Evolutionary conservation across 2,888 invertebrate species (phyloP).

Genomic region (Empis stercorea): DNA sequence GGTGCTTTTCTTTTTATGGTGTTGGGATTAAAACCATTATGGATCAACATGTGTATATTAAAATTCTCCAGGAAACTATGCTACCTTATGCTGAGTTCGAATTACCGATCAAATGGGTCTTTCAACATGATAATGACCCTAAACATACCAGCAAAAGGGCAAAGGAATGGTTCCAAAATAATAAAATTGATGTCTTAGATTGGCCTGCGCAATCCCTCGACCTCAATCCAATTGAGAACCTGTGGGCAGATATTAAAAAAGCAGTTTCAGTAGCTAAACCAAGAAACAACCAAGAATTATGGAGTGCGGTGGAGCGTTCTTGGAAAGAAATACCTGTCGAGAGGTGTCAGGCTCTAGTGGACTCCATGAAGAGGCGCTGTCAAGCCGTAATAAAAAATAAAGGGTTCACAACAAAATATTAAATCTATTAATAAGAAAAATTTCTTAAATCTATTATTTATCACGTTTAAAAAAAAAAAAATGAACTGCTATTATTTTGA

Average conservation of each 20-base stretch:
- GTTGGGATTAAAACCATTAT: no score
- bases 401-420: not conserved
- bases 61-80: no score
- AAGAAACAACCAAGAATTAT: conserved; percentile 6
- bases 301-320: conserved; percentile 3
- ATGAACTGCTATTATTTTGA: no score
- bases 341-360: conserved; percentile 7
- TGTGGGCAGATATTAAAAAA: conserved; percentile 8
- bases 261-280: conserved; percentile 4
- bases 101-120: no score
- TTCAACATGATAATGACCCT: no score
- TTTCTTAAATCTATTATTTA: no score
- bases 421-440: not conserved
- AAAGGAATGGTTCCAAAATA: not conserved
- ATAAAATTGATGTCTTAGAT: conserved; percentile 1
- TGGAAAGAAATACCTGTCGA: conserved; percentile 6
- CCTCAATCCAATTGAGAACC: conserved; percentile 9
- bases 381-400: conserved; percentile 1
- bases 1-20: no score
- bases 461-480: no score
- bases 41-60: no score
- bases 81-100: no score
- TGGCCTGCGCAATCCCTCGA: conserved; percentile 9
- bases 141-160: not conserved
- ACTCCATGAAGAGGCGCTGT: conserved; percentile 2